Evolutionary conservation across 1,140 invertebrate species (phyloP).

Genomic region (Drosophila takahashii): DNA sequence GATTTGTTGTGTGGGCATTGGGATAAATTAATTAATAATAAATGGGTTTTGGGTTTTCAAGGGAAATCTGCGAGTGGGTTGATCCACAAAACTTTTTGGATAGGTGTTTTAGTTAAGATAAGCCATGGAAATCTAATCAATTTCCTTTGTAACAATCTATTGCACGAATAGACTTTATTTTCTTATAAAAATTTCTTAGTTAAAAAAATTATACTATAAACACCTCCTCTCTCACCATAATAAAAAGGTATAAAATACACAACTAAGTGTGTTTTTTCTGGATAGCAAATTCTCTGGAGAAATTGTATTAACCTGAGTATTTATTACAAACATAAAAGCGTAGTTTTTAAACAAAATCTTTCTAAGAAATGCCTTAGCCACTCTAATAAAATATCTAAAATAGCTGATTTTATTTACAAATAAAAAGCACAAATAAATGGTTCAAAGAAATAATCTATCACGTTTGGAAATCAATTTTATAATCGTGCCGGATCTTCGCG

Average conservation of each 20-base stretch:
- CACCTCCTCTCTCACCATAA: not conserved
- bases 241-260: not conserved
- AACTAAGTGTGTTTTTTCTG: not conserved
- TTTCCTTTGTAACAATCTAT: too few relatives aligned
- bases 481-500: constrained; percentile 21
- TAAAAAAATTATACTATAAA: not conserved
- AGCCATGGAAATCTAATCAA: not conserved
- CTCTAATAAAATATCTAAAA: not conserved
- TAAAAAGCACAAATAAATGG: not conserved
- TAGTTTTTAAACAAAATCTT: not conserved
- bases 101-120: not conserved
- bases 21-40: constrained; percentile 35
- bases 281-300: not conserved
- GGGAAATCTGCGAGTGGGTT: constrained; percentile 21
- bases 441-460: not conserved
- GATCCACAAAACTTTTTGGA: not conserved
- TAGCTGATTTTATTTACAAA: constrained; percentile 1
- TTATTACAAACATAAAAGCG: not conserved
- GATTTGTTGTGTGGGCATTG: constrained; percentile 48
- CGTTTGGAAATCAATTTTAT: constrained; percentile 27
- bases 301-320: not conserved
- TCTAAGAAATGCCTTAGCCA: not conserved
- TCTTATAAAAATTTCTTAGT: not conserved
- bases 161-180: not conserved
- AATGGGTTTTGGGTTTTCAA: not conserved